phyloP scores from a whole-genome alignment of 2,113 vertebrate species.

The Pseudopipra pipra region DNA sequence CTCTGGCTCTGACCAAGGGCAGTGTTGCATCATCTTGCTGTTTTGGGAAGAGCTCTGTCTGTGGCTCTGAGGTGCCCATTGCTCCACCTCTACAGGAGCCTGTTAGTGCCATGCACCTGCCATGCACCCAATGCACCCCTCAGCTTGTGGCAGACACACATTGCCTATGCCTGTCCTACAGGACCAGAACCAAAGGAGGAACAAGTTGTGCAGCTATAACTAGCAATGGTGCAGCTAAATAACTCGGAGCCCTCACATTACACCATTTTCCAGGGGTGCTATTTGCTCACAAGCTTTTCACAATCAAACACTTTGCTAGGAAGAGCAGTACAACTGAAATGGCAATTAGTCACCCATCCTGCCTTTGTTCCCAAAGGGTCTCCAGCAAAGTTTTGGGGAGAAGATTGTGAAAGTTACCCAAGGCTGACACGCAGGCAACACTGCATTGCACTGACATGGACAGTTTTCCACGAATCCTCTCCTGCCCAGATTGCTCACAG shows the following conservation, averaged over 20 bases:
- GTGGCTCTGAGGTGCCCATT: fast-evolving
- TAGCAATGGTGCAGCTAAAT: not conserved
- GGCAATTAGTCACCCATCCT: not conserved
- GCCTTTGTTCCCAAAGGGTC: not conserved
- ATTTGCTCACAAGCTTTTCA: not conserved
- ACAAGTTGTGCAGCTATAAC: not conserved
- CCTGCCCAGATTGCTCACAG: not conserved
- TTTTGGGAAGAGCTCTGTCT: not conserved
- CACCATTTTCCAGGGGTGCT: not conserved
- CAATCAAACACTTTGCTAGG: not conserved
- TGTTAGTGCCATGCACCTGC: no score
- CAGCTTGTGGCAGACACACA: fast-evolving
- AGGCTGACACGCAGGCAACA: not conserved
- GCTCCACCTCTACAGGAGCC: not conserved
- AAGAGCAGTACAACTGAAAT: not conserved
- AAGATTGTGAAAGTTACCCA: not conserved
- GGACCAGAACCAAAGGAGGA: not conserved
- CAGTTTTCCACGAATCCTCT: not conserved
- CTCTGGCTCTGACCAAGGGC: not conserved
- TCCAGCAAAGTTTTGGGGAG: not conserved
- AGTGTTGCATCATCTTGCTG: fast-evolving
- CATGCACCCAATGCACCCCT: fast-evolving
- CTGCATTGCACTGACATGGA: not conserved
- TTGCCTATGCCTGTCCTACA: not conserved
- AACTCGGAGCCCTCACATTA: not conserved